phyloP scores from a whole-genome alignment of 2,888 invertebrate species.

The Blastobasis lacticolella region DNA sequence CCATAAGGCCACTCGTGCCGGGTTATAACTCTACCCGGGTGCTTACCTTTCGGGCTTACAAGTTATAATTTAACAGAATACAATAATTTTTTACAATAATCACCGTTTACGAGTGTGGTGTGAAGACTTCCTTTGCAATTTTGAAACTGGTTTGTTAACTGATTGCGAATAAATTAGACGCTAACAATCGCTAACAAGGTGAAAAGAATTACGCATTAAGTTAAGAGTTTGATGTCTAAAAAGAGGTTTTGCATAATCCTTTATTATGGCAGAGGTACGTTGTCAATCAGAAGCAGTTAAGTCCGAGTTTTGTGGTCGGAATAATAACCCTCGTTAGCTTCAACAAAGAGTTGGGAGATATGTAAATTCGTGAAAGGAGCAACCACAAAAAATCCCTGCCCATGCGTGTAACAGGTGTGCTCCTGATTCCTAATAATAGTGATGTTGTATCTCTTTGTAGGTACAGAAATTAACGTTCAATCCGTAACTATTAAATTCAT shows the following conservation, averaged over 20 bases:
- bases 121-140: constrained; percentile 1
- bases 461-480: constrained; percentile 34
- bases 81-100: constrained; percentile 1
- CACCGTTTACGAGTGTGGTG: constrained; percentile 1
- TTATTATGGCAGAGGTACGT: constrained; percentile 34
- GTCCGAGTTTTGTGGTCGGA: constrained; percentile 62
- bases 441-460: constrained; percentile 35
- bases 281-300: constrained; percentile 62
- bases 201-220: constrained; percentile 27
- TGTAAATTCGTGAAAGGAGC: constrained; percentile 64
- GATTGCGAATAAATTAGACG: constrained; percentile 41
- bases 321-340: constrained; percentile 66
- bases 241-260: constrained; percentile 38
- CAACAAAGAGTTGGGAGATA: constrained; percentile 58
- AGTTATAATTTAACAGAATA: constrained; percentile 2
- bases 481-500: constrained; percentile 31
- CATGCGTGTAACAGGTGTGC: constrained; percentile 61
- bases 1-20: constrained; percentile 5
- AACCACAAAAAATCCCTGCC: constrained; percentile 56
- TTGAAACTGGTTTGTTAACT: constrained; percentile 18
- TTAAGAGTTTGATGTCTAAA: constrained; percentile 12
- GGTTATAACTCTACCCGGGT: constrained; percentile 2
- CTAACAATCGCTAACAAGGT: constrained; percentile 53
- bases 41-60: not conserved
- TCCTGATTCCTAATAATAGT: constrained; percentile 66